Evolutionary conservation across 2,113 vertebrate species (phyloP).

Genomic region (Atrichornis clamosus): DNA sequence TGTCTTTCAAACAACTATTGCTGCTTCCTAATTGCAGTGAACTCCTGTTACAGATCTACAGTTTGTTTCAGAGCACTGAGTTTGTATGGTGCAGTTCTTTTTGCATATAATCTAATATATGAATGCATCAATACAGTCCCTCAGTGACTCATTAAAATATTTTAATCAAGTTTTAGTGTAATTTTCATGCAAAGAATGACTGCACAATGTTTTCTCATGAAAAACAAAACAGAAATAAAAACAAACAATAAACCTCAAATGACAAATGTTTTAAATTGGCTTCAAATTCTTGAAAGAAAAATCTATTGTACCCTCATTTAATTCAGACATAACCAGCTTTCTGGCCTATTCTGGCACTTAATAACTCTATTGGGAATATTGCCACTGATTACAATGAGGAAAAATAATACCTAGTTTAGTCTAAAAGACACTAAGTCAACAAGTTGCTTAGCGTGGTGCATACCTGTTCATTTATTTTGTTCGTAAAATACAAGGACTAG

Average conservation of each 20-base stretch:
- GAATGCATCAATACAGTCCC: conserved; percentile 15
- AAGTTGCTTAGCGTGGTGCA: not conserved
- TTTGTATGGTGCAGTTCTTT: not conserved
- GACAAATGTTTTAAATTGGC: not conserved
- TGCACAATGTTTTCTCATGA: not conserved
- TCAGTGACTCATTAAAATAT: conserved; percentile 31
- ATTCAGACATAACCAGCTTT: not conserved
- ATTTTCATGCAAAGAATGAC: not conserved
- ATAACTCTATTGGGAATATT: not conserved
- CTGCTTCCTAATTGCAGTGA: not conserved
- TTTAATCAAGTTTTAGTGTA: not conserved
- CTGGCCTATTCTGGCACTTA: not conserved
- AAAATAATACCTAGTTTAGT: not conserved
- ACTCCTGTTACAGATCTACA: not conserved
- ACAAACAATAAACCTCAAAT: not conserved
- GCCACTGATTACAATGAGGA: not conserved
- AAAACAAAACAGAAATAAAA: not conserved
- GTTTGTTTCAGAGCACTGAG: not conserved
- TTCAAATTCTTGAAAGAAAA: not conserved
- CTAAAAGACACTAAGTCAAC: not conserved
- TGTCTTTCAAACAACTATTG: not conserved
- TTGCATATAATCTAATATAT: not conserved
- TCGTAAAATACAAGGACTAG: not conserved
- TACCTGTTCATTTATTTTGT: not conserved
- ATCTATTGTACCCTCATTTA: not conserved